Base-by-base conservation (phyloP, 1,140 invertebrate genomes). In the Dufourea novaeangliae region DNA sequence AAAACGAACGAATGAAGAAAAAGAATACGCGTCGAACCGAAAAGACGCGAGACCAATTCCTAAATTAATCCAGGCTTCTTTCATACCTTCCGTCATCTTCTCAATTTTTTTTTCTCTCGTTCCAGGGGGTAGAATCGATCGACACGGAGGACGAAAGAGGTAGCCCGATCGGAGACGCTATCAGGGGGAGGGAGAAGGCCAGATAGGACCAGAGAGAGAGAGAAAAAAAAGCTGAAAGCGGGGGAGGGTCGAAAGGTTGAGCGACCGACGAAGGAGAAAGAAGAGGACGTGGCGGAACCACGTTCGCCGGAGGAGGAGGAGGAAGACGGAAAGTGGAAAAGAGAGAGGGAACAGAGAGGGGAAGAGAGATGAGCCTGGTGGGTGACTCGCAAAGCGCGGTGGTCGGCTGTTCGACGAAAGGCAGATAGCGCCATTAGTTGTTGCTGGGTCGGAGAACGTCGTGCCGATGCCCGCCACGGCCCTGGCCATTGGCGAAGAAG, bases 341-440 rank as follows among this genome's bases (percentile, higher is more conserved):
- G 44, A 52, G 68, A 63, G 37, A 76, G 66, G 22, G 74, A 56
- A 20, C 50, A 14, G 54, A 80, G 44, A 54, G 68, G 61, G 64
- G 66, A 74, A 74, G 61, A 77, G 64, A 79, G 75, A 84, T 86
- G 75, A 79, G 67, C 54, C 59, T 81, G 75, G 59, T 44, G 78
- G 74, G 75, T 84, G 81, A 84, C 77, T 79, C 77, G 77, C 79
- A 85, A 87, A 86, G 86, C 81, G 83, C 64, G 82, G 76, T 82
- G 85, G 81, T 87, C 79, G 84, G 77, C 46, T 84, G 62, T 50
- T 69, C 83, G 74, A 82, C 77, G 79, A 84, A 82, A 84, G 75
- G 63, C 79, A 86, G 84, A 86, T 86, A 86, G 84, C 84, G 83
- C 75, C 79, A 78, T 81, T 86, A 85, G 76, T 79, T 39, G 75